Base-by-base conservation (phyloP, 1,140 invertebrate species). In the Drosophila truncata region DNA sequence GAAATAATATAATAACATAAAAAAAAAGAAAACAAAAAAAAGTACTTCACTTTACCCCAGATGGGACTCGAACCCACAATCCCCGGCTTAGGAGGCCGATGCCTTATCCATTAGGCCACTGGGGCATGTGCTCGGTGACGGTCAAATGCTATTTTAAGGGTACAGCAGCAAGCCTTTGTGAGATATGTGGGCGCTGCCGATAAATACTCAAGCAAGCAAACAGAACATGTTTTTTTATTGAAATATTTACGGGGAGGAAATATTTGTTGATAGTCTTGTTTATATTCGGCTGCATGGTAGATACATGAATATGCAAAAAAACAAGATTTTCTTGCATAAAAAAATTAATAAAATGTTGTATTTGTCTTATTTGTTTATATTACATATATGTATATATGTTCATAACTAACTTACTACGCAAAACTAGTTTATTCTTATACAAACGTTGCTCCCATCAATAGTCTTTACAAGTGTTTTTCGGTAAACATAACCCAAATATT, bases 41-140 rank as follows among this genome's bases (percentile, higher is more conserved):
- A 42, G 0, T 47, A 59, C 13, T 27, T 3, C 0, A 10, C 66
- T 49, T 71, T 72, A 72, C 69, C 69, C 66, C 69, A 72, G 69
- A 72, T 72, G 69, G 69, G 69, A 72, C 69, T 72, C 69, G 69
- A 72, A 72, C 69, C 69, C 69, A 72, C 69, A 72, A 72, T 72
- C 70, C 70, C 70, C 70, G 70, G 70, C 70, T 73, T 73, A 73
- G 70, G 67, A 73, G 70, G 70, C 70, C 70, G 70, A 73, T 73
- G 70, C 70, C 70, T 73, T 72, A 72, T 72, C 69, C 69, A 72
- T 72, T 72, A 72, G 69, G 69, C 69, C 69, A 72, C 69, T 72
- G 69, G 69, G 69, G 69, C 69, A 7, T 72, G 37, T 14, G n/a
- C 4, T 29, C n/a, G 5, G 0, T 0, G 8, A 0, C 2, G 69